These are phyloP conservation scores for Oreocharis arfaki DNA, from an alignment of 2,113 vertebrate genomes.

Conservation along the genomic window DNA sequence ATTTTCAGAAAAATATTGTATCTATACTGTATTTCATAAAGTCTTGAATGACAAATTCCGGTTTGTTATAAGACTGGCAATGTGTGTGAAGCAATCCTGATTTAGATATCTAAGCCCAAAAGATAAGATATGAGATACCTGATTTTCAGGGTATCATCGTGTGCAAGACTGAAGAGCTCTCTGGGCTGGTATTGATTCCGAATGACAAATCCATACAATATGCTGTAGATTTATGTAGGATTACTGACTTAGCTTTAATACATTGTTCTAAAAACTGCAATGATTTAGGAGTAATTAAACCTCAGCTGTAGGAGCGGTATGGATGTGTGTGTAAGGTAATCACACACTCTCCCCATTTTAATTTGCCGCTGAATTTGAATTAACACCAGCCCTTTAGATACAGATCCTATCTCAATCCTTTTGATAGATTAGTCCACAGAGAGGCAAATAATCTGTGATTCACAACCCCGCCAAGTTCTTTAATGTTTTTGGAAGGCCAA, in stretches of 20 bases:
- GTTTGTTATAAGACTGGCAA: background rate
- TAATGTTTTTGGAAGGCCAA: slow-evolving; percentile 47
- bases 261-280: background rate
- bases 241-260: background rate
- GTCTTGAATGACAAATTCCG: background rate
- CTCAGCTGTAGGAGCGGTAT: background rate
- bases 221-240: background rate
- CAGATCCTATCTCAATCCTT: background rate
- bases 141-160: background rate
- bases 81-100: background rate
- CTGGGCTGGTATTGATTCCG: background rate
- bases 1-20: background rate
- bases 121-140: background rate
- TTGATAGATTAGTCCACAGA: slow-evolving; percentile 3
- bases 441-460: slow-evolving; percentile 33
- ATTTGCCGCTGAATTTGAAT: slow-evolving; percentile 1
- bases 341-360: background rate
- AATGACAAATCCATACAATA: background rate
- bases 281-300: slow-evolving; percentile 8
- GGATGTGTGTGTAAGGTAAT: background rate
- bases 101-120: background rate
- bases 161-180: background rate
- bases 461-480: background rate
- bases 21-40: background rate
- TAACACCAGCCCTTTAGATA: background rate